Base-by-base conservation (phyloP, 1,140 invertebrate species). In the Brachionus manjavacas region DNA sequence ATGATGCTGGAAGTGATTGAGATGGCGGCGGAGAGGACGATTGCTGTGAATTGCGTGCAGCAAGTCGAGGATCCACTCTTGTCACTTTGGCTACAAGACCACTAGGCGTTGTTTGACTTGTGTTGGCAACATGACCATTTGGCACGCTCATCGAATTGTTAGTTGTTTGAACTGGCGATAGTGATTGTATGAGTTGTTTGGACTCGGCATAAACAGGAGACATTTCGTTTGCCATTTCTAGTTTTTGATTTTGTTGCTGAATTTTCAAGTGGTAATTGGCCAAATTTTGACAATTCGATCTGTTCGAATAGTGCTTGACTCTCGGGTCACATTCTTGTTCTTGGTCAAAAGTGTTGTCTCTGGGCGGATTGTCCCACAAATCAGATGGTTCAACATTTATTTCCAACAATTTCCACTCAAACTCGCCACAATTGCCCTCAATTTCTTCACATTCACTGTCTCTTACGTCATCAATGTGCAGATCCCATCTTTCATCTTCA, bases 211-310 rank as follows among this genome's bases (percentile, higher is more conserved):
- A 76, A 76, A 76, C 72, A 46, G 72, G 72, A 23, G 72, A 76
- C 43, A 46, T 46, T 43, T 35, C 70, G 43, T 41, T 74, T 43
- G 70, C 9, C n/a, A 43, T 74, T 49, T 76, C 43, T 28, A 49
- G 20, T 49, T 49, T 76, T 49, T 49, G 41, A 64, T 81, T 81
- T 64, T 81, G 20, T 46, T 81, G 14, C 14, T 81, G 49, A 28
- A 81, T 39, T 68, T 81, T 68, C 23, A 81, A 64, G 14, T 81
- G 79, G 64, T 41, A 81, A 68, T 81, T 81, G 23, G 79, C 8
- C 7, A 81, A 16, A 25, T 64, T 81, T 23, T 41, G n/a, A 43
- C 49, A 81, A 68, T 81, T 81, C n/a, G 79, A 25, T 81, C 16
- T 81, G 28, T 81, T 81, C 23, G 64, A 60, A 39, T 81, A 81